Percentiles rank a stretch among this genome's conserved stretches.
Evolutionary conservation across 2,888 invertebrate species (phyloP).

Genomic region (Oeneis ivallda): DNA sequence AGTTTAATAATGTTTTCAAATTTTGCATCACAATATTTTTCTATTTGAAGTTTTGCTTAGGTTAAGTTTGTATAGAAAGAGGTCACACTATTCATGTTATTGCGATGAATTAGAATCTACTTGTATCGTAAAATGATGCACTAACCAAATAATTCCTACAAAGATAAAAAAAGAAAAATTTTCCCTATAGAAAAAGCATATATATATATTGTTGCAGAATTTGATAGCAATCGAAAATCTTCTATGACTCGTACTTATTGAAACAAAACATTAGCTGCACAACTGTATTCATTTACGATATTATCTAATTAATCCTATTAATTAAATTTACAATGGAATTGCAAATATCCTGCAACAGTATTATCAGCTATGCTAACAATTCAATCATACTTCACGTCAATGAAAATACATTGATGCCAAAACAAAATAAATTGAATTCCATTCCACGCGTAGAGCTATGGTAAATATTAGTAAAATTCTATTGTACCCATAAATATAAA

Average conservation of each 20-base stretch:
- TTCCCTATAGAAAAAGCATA: background rate
- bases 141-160: too few species aligned
- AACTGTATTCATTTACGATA: background rate
- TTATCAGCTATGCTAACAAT: conserved; percentile 27
- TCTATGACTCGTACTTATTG: too few species aligned
- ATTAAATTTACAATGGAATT: conserved; percentile 23
- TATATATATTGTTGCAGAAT: background rate
- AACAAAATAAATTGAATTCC: conserved; percentile 34
- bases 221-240: too few species aligned
- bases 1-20: background rate
- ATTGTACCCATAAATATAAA: too few species aligned
- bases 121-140: too few species aligned
- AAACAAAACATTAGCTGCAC: too few species aligned
- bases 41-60: background rate
- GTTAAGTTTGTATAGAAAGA: too few species aligned
- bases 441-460: background rate
- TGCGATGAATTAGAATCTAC: too few species aligned
- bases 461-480: conserved; percentile 1
- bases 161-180: background rate
- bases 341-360: conserved; percentile 23
- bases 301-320: conserved; percentile 16
- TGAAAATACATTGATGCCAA: conserved; percentile 27
- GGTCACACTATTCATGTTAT: too few species aligned
- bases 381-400: conserved; percentile 30
- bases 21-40: background rate